Evolutionary conservation across 2,113 vertebrate species (phyloP), one percentile per base, ranked within the genome.

Genomic region (Larimichthys polyactis): DNA sequence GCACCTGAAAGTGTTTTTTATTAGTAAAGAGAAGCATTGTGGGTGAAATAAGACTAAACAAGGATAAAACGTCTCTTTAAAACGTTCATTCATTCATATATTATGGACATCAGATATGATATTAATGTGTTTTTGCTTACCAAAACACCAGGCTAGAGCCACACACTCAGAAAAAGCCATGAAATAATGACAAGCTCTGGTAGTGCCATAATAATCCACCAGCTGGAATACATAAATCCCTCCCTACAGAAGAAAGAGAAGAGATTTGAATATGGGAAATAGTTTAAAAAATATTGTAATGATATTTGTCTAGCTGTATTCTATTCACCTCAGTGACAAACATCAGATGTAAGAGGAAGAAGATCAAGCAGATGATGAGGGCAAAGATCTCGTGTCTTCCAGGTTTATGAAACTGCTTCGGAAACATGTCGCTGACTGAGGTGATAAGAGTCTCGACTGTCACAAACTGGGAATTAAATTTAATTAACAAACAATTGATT

Each of bases 181-280:
- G 32, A 90, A 87, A 46, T 94, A 17, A 7, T 85, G 51, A 43
- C 81, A 89, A 3, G 82, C 70, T 57, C 94, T 88, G 57, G 77
- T 90, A 9, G 59, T 49, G 8, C 66, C 87, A 52, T 92, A 93
- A 74, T 85, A 91, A 58, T 94, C 90, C 44, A 93, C 64, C 1
- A 94, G 71, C 27, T 91, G 90, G 68, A 94, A 92, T 5, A 93
- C 14, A 16, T 93, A 94, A 29, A 94, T 63, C 0, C 93, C 92
- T 44, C 90, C 91, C 93, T 93, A 3, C 3, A 22, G 1, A 27
- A 71, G 22, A 17, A 43, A 57, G 55, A 75, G 10, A 78, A 8
- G 17, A 66, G 14, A 40, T 11, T 3, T 27, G 2, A 48, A 48
- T 43, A 11, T 46, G 19, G 19, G 8, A 11, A 44, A 46, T 44